Evolutionary conservation across 2,797 vertebrate species (phyloP), one percentile per base, ranked within the genome.

Genomic region (Xenops minutus): DNA sequence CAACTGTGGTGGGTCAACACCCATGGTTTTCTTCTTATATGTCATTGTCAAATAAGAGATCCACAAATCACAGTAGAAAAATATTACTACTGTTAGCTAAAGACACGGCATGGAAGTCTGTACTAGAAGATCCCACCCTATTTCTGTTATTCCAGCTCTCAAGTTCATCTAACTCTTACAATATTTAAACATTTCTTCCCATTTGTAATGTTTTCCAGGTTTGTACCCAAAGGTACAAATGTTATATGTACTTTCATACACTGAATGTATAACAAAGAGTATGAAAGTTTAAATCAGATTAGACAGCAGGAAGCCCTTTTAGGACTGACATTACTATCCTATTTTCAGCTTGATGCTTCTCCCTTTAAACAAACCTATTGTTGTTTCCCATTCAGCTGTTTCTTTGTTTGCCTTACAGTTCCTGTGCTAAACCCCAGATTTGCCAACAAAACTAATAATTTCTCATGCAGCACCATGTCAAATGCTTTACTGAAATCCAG

Each of bases 401-500:
- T 75, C 69, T 44, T 93, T 88, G 58, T 52, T 92, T 76, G 77
- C 80, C 24, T 93, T 56, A 66, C 51, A 66, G 39, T 79, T 81
- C 51, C 74, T 87, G 39, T 68, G 61, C 77, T 91, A 84, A 92
- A 61, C 22, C 17, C 59, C 72, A 49, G 63, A 63, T 72, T 77
- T 22, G 9, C 71, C 78, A 82, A 75, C 41, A 76, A 85, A 96
- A 82, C 74, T 6, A 91, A 92, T 92, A 48, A 85, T 93, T 92
- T 87, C 78, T 95, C 71, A 55, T 61, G 77, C 86, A 76, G 41
- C 34, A 95, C 93, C 7, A 0, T 73, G 91, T 94, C 52, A 2
- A 96, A 95, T 89, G 90, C 56, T 93, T 95, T 95, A 76, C 88
- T 94, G 88, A 96, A 91, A 91, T 85, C 74, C 89, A 89, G 63